A percentile compares a stretch with the other conserved stretches of the same genome.
These are phyloP conservation scores for Hirtodrosophila alboralis DNA, from an alignment of 2,888 invertebrate species.

Conservation along the genomic window DNA sequence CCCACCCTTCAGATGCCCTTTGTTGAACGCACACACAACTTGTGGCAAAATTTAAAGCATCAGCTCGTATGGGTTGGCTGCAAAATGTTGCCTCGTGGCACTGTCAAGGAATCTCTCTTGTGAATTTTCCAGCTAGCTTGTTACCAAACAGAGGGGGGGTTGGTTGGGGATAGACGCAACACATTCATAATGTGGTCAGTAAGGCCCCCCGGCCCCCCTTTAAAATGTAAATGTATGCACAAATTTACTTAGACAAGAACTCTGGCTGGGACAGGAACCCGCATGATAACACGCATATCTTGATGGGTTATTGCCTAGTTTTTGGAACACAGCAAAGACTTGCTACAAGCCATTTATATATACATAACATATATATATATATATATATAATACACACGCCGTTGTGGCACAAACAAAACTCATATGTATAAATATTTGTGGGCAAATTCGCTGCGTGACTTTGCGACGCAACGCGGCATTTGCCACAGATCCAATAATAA, in stretches of 20 bases:
- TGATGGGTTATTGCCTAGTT: slow-evolving; percentile 72
- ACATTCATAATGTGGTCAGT: slow-evolving; percentile 45
- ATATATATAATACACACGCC: slow-evolving; percentile 7
- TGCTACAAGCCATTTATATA: no score
- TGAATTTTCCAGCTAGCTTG: slow-evolving; percentile 66
- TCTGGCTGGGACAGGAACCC: slow-evolving; percentile 35
- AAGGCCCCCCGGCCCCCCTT: background rate
- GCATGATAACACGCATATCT: slow-evolving; percentile 69
- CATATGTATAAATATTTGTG: slow-evolving; percentile 73
- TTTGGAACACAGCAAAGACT: no score
- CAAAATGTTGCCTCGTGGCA: slow-evolving; percentile 29
- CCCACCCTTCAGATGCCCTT: background rate
- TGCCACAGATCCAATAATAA: slow-evolving; percentile 34
- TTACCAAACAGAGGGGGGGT: slow-evolving; percentile 9
- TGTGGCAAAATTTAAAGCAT: slow-evolving; percentile 58
- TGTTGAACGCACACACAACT: slow-evolving; percentile 3
- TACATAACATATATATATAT: no score
- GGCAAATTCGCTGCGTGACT: slow-evolving; percentile 47
- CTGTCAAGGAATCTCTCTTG: slow-evolving; percentile 59
- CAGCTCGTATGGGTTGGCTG: slow-evolving; percentile 4
- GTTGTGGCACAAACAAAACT: slow-evolving; percentile 21
- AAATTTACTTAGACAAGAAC: slow-evolving; percentile 34
- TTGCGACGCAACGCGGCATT: slow-evolving; percentile 24
- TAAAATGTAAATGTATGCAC: slow-evolving; percentile 51
- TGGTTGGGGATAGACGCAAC: slow-evolving; percentile 33